Evolutionary conservation across 2,888 invertebrate species (phyloP).

Genomic region (Lithophane leautieri): DNA sequence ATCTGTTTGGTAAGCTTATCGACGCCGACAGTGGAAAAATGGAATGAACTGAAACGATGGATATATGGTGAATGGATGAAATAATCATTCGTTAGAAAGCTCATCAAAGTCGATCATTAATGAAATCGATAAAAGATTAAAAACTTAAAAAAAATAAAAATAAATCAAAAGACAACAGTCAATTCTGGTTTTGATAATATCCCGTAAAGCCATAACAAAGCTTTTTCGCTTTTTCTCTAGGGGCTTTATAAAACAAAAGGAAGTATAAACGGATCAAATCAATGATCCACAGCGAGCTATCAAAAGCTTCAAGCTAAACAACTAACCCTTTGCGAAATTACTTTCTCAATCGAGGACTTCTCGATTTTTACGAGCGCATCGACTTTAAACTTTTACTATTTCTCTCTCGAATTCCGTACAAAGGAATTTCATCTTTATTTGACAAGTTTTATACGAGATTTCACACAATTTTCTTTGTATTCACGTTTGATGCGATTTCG

Average conservation of each 20-base stretch:
- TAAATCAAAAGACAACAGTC: neutral
- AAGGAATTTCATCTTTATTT: slow-evolving; percentile 54
- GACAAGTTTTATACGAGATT: slow-evolving; percentile 30
- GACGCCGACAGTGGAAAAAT: neutral
- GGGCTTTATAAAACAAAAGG: neutral
- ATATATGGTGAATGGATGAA: neutral
- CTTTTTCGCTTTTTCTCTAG: neutral
- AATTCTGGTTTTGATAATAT: neutral
- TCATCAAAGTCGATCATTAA: neutral
- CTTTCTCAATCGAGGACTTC: slow-evolving; percentile 45
- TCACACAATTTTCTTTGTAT: slow-evolving; percentile 36
- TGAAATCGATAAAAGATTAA: neutral
- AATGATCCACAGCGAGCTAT: slow-evolving; percentile 24
- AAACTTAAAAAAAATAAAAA: too few relatives aligned
- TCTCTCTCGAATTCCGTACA: slow-evolving; percentile 22
- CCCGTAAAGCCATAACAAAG: neutral
- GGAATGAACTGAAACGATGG: neutral
- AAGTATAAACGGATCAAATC: neutral
- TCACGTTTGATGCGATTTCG: slow-evolving; percentile 32
- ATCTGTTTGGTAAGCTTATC: neutral
- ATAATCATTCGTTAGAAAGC: neutral
- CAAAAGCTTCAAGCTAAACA: slow-evolving; percentile 18
- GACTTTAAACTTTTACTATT: slow-evolving; percentile 65
- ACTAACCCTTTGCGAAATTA: slow-evolving; percentile 45
- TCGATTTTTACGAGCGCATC: slow-evolving; percentile 60